Base-by-base conservation (phyloP, 2,888 invertebrate genomes). In the Ashinkailepas kermadecensis region DNA sequence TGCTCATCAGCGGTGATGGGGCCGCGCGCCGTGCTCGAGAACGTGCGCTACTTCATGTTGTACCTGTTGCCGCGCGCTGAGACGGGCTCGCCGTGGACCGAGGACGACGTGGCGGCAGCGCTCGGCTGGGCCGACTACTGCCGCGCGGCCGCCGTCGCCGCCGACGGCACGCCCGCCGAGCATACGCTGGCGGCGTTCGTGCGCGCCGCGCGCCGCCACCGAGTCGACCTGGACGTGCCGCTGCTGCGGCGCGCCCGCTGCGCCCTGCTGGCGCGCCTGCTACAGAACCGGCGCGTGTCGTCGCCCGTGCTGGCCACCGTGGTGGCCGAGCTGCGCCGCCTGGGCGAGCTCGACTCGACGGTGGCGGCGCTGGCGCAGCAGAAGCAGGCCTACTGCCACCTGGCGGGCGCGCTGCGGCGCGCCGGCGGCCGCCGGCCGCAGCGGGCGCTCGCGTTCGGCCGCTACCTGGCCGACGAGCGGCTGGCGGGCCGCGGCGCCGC, bases 51-150 rank as follows among this genome's bases (percentile, higher is more conserved):
- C 10, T 74, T 74, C 18, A 11, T 74, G 18, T 10, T 54, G 54
- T 9, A 2, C 18, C 74, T 74, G 39, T 3, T 74, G 54, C 74
- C 74, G 18, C 74, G 74, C 1, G 74, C 74, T 23, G 74, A 74
- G 74, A 9, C 54, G 0, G 74, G 74, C 39, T 12, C 74, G 18
- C 74, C 74, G 18, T 74, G 74, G 74, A 74, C 74, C 1, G 54
- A 54, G 74, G 13, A 54, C 18, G 74, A 74, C 74, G 54, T 74
- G 18, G 18, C 1, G 1, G 4, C 74, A 7, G 74, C 74, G 6
- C 74, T 74, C 18, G 9, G 15, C 7, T 74, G 74, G 74, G 74
- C 74, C 54, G 74, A 74, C 74, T 74, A 54, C 74, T 74, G 74
- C 54, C 54, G 54, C 54, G 4, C 12, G 74, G 74, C 74, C 15